Base-by-base conservation (phyloP, 2,797 vertebrate genomes). In the Yasuhikotakia modesta region DNA sequence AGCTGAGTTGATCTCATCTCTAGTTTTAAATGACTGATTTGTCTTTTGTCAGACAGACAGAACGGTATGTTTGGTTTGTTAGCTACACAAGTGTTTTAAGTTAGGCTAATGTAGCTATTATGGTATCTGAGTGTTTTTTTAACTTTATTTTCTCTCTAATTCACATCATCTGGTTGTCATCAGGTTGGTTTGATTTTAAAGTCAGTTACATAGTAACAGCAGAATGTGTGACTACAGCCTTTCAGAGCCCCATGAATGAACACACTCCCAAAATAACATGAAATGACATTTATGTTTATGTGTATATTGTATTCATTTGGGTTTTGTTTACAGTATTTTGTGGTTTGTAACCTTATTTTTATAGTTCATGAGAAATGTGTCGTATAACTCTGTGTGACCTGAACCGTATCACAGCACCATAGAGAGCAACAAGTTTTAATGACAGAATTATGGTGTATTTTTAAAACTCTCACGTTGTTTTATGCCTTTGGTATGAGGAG, bases 141-240 rank as follows among this genome's bases (percentile, higher is more conserved):
- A 11, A 30, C 21, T 6, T 58, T 76, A 46, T 72, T 60, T 60
- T 75, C 30, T 55, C 16, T 57, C 32, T 39, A 39, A 39, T 8
- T 39, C 35, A 6, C 11, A 68, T 67, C 13, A 17, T 65, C 21
- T 45, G 52, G 12, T 55, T 45, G 7, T 46, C 35, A 7, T 74
- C 60, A 53, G 60, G 16, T 64, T 53, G 46, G 16, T 10, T 58
- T 76, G 64, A 55, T 7, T 30, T 67, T 46, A 8, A 66, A 35
- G 22, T 55, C 52, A 66, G 50, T 16, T 55, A n/a, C 14, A 55
- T 50, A 45, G 63, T 14, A 52, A n/a, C 21, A 57, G 24, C 39
- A 39, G 21, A 17, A 16, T 22, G n/a, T n/a, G n/a, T 75, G 63
- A 55, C 50, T 11, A 71, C 19, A 57, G 53, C 4, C 24, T 8